Percentiles rank a stretch among this genome's conserved stretches.
Conservation (phyloP, 30 jellyfish, hydroid and myxozoan genomes). For the Aurelia coerulea region DNA sequence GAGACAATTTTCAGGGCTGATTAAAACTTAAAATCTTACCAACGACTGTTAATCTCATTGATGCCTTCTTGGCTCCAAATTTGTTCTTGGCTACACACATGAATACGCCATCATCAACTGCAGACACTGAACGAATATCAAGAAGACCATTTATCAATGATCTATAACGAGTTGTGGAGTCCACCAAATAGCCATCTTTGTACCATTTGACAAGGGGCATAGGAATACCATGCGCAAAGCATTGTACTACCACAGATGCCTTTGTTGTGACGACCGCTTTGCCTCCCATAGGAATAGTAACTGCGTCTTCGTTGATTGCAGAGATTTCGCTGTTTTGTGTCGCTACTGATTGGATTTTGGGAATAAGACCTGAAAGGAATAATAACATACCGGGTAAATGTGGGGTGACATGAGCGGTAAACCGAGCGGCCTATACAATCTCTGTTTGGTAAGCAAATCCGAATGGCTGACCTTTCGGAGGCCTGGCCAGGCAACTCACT, state of each 20-base stretch:
- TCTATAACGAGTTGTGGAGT: conserved; percentile 24
- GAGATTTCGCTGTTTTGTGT: conserved; percentile 11
- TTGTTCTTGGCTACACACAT: conserved; percentile 75
- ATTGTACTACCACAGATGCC: conserved; percentile 34
- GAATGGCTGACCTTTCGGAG: too few species aligned
- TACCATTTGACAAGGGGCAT: conserved; percentile 79
- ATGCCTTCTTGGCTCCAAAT: conserved; percentile 56
- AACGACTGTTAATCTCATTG: conserved; percentile 42
- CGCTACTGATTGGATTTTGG: conserved; percentile 45
- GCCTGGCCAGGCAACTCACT: too few species aligned
- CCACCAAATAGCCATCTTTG: conserved; percentile 48
- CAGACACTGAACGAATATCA: conserved; percentile 42
- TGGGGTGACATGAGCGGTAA: too few species aligned
- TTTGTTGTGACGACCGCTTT: conserved; percentile 38
- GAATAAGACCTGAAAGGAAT: conserved; percentile 42
- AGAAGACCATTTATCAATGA: conserved; percentile 50
- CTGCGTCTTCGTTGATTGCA: conserved; percentile 35
- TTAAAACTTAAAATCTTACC: conserved; percentile 43
- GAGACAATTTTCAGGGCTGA: too few species aligned
- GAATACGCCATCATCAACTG: conserved; percentile 71
- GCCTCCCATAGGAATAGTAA: conserved; percentile 61
- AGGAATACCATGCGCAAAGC: conserved; percentile 76
- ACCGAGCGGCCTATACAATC: too few species aligned
- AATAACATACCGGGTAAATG: too few species aligned
- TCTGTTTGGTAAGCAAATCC: too few species aligned